Percentiles rank a stretch among this genome's conserved stretches.
Evolutionary conservation across 2,113 vertebrate genomes (phyloP).

Genomic region (Uropsilus gracilis): DNA sequence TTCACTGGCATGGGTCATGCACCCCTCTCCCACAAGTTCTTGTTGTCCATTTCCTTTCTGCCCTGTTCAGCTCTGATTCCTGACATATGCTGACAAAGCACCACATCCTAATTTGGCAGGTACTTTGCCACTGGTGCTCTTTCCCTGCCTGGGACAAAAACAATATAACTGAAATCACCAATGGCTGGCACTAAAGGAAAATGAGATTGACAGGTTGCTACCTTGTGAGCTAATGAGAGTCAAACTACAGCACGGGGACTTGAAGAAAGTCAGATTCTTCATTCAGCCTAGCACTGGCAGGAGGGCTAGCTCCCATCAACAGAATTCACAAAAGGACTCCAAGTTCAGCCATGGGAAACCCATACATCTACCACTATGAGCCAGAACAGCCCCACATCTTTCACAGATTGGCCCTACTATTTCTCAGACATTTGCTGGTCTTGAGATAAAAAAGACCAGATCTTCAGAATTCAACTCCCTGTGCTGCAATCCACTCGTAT

Average conservation of each 20-base stretch:
- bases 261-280: neutral
- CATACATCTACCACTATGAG: accelerated
- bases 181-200: neutral
- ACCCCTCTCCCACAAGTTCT: accelerated
- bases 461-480: no score
- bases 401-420: neutral
- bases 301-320: neutral
- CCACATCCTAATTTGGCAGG: neutral
- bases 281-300: accelerated
- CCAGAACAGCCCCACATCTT: neutral
- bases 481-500: neutral
- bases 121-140: neutral
- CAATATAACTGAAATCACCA: neutral
- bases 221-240: neutral
- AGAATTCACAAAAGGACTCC: neutral
- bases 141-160: neutral
- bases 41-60: accelerated
- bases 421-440: neutral
- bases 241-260: accelerated
- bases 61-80: neutral
- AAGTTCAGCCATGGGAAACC: neutral
- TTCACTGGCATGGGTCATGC: accelerated
- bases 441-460: neutral
- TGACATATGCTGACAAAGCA: neutral
- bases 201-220: neutral